Evolutionary conservation across 1,140 invertebrate species (phyloP), one percentile per base, ranked within the genome.

Genomic region (Halesus radiatus): DNA sequence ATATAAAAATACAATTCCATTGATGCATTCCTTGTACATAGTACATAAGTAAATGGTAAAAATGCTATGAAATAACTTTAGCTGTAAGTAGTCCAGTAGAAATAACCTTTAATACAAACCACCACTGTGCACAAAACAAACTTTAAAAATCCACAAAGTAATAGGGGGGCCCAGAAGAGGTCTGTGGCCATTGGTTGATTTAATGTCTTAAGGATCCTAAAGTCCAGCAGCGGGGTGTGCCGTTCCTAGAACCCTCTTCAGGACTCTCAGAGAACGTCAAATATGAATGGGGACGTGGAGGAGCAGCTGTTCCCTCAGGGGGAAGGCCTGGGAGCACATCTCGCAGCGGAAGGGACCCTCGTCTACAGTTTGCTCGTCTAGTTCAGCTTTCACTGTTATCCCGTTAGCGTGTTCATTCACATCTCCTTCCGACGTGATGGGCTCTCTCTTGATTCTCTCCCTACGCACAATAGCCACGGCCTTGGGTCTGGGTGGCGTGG

Each of bases 251-350:
- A 45, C 37, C 52, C 58, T 56, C 16, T 29, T 75, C 73, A 53
- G 73, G 26, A 45, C 32, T 56, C 50, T 70, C 66, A 16, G 64
- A 20, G 64, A 26, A 16, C 78, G 87, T 94, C 93, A 95, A 89
- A 95, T 95, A 86, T 96, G 94, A 85, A 95, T 92, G 18, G 94
- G 93, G 78, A 96, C 94, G 86, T 96, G 95, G 3, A 93, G 90
- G 56, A 95, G 86, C 13, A 96, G 88, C 79, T 95, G 93, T 53
- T 93, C 92, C 54, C 94, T 91, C 80, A 93, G 92, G 1, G 91
- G 88, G 86, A 96, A 96, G 66, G 93, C 91, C 78, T 92, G 91
- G n/a, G 92, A 91, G 85, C 95, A 96, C 93, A 96, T 95, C 85
- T 95, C 94, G 85, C 95, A 96, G 68, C 92, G 93, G 84, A 90